These are phyloP conservation scores for Podargus strigoides DNA, from an alignment of 2,797 vertebrate genomes.

Conservation along the genomic window DNA sequence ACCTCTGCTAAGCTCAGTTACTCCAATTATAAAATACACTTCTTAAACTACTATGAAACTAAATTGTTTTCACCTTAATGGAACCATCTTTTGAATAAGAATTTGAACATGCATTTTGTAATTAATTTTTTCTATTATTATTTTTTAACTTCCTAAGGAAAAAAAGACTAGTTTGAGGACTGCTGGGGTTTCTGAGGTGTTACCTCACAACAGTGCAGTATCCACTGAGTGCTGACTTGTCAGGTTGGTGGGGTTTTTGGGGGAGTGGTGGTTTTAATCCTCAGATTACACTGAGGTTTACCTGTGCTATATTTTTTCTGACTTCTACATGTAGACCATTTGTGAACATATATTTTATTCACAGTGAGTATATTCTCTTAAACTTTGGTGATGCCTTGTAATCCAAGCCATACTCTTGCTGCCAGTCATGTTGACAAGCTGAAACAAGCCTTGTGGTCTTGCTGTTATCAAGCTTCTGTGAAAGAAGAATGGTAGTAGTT, in stretches of 20 bases:
- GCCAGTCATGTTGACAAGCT: not conserved
- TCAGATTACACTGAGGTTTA: not conserved
- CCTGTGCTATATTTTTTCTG: not conserved
- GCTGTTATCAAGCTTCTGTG: not conserved
- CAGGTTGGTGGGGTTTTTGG: accelerated
- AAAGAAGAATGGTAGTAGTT: not conserved
- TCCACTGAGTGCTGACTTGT: not conserved
- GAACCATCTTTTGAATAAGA: not conserved
- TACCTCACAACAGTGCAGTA: not conserved
- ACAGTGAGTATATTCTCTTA: not conserved
- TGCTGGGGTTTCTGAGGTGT: not conserved
- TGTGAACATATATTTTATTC: not conserved
- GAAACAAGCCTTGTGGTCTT: not conserved
- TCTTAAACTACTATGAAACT: not conserved
- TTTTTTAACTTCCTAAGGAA: not conserved
- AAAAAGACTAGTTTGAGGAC: not conserved
- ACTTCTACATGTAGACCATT: not conserved
- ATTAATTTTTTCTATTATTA: not conserved
- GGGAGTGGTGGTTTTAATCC: not conserved
- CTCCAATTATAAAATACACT: not conserved
- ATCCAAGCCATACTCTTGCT: not conserved
- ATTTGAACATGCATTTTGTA: not conserved
- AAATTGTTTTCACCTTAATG: not conserved
- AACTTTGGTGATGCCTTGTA: not conserved
- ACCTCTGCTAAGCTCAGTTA: not conserved